A percentile compares a stretch with the other conserved stretches of the same genome.
These are phyloP conservation scores for Tyrophagus putrescentiae DNA, from an alignment of 1,140 invertebrate species.

Conservation along the genomic window DNA sequence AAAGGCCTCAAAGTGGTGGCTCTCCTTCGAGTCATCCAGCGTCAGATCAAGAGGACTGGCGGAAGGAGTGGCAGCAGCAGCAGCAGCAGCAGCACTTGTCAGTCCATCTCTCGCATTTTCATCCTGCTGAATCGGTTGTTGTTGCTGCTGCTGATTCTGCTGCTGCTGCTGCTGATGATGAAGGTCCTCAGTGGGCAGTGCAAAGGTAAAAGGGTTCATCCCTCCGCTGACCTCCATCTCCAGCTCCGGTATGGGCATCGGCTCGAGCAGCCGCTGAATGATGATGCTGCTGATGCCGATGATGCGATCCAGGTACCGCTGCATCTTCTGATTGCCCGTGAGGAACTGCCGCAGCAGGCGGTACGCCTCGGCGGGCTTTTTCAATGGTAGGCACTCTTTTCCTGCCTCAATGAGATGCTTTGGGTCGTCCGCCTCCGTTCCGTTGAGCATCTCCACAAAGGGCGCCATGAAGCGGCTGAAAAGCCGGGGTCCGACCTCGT, in stretches of 20 bases:
- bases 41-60: no score
- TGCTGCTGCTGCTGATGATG: neutral
- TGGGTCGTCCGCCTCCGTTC: neutral
- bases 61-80: no score
- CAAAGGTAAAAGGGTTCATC: constrained; percentile 6
- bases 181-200: neutral
- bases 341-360: neutral
- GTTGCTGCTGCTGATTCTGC: neutral
- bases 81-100: no score
- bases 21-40: no score
- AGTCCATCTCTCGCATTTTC: neutral
- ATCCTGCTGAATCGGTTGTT: constrained; percentile 2
- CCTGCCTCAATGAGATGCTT: neutral
- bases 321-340: neutral
- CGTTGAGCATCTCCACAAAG: neutral
- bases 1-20: neutral
- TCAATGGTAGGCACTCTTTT: neutral
- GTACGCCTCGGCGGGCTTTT: neutral
- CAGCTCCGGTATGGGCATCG: neutral
- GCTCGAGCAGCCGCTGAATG: constrained; percentile 7
- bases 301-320: neutral
- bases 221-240: no score
- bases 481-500: neutral
- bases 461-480: neutral
- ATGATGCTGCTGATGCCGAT: neutral